These are phyloP conservation scores for Anthoscopus minutus DNA, from an alignment of 2,113 vertebrate genomes.

Conservation along the genomic window DNA sequence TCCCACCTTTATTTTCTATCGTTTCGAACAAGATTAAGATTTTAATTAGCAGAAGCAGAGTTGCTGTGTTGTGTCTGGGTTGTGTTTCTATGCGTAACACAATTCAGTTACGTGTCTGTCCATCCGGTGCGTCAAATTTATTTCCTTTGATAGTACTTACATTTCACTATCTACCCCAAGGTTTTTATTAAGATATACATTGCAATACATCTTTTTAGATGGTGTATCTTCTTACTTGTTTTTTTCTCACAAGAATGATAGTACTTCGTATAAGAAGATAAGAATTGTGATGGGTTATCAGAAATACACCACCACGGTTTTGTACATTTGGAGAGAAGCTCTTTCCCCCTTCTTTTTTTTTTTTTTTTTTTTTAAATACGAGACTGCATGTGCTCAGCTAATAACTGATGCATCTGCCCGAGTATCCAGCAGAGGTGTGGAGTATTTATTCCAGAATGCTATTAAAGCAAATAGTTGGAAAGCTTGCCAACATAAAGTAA, in stretches of 20 bases:
- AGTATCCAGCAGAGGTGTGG: neutral
- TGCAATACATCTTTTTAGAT: neutral
- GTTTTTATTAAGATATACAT: neutral
- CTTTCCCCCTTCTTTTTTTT: accelerated
- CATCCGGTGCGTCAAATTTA: neutral
- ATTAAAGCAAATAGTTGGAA: neutral
- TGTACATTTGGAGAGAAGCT: neutral
- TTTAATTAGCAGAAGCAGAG: neutral
- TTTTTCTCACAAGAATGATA: neutral
- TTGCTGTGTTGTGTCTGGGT: neutral
- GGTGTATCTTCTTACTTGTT: neutral
- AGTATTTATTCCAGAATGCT: neutral
- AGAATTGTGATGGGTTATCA: neutral
- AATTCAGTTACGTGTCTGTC: neutral
- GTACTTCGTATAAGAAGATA: neutral
- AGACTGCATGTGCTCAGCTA: neutral
- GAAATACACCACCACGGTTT: neutral
- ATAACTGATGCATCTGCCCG: neutral
- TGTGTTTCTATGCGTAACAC: neutral
- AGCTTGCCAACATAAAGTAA: conserved; percentile 4
- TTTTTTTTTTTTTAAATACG: neutral
- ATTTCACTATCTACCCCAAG: neutral
- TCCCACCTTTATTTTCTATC: neutral
- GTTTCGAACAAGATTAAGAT: neutral
- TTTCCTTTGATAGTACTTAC: neutral